A percentile compares a stretch with the other conserved stretches of the same genome.
Evolutionary conservation across 1,140 invertebrate species (phyloP).

Genomic region (Agrypnia vestita): DNA sequence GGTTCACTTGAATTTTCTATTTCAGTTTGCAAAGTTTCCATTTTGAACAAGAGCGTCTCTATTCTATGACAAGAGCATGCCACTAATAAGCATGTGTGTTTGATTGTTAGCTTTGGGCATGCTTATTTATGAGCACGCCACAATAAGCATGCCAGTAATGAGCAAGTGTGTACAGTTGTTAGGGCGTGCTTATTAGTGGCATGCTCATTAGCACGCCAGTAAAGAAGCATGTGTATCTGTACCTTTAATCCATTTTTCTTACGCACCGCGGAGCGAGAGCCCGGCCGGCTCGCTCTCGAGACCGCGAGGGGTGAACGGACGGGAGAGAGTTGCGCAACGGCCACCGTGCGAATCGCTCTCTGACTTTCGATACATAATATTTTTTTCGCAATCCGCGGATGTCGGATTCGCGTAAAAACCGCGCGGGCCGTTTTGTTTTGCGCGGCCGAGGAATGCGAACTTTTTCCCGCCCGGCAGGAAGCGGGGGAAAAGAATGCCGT

Average conservation of each 20-base stretch:
- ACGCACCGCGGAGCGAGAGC: neutral
- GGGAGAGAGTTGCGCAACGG: constrained; percentile 1
- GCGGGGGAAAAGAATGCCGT: neutral
- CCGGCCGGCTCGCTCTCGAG: neutral
- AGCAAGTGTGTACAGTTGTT: no score
- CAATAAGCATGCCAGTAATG: no score
- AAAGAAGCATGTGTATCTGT: no score
- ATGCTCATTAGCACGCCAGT: no score
- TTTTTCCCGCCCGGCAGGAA: constrained; percentile 25
- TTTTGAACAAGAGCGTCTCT: no score
- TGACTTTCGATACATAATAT: constrained; percentile 19
- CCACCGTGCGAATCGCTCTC: constrained; percentile 18
- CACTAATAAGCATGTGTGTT: no score
- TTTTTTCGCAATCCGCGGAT: constrained; percentile 18
- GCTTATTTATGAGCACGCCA: no score
- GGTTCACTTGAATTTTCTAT: no score
- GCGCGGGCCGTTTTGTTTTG: neutral
- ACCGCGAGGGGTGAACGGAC: neutral
- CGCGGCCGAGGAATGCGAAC: constrained; percentile 7
- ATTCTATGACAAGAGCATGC: no score
- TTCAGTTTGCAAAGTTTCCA: no score
- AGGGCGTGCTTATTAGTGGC: no score
- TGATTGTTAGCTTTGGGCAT: no score
- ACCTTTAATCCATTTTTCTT: neutral
- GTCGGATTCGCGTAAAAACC: neutral